A percentile compares a stretch with the other conserved stretches of the same genome.
Evolutionary conservation across 1,140 invertebrate species (phyloP).

Genomic region (Oryctes rhinoceros): DNA sequence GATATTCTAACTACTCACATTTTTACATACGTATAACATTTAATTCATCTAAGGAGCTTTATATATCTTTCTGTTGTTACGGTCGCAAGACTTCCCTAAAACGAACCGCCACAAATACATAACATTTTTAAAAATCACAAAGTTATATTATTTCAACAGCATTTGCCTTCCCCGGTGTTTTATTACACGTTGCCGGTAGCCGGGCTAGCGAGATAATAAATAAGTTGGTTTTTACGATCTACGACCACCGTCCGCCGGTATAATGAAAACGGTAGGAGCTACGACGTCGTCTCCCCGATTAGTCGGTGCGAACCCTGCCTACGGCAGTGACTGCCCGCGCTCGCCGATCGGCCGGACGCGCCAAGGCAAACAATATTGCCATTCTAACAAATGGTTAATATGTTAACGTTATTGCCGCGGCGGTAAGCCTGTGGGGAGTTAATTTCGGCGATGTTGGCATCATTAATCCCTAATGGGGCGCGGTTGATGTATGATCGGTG

Average conservation of each 20-base stretch:
- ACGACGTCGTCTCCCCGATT: neutral
- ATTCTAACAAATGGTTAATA: conserved; percentile 63
- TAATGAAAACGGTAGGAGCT: conserved; percentile 25
- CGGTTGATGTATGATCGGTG: conserved; percentile 61
- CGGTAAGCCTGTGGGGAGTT: conserved; percentile 62
- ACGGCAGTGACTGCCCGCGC: neutral
- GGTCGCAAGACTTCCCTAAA: no score
- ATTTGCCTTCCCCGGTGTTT: neutral
- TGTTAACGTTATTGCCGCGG: conserved; percentile 62
- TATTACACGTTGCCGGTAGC: conserved; percentile 27
- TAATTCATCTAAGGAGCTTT: no score
- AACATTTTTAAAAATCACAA: neutral
- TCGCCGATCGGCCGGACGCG: neutral
- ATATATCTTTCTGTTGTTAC: no score
- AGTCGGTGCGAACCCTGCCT: neutral
- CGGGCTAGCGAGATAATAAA: conserved; percentile 25
- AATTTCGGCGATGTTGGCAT: conserved; percentile 62
- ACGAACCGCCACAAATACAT: neutral
- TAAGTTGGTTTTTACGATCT: conserved; percentile 30
- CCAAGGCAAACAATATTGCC: conserved; percentile 55
- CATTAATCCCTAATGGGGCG: conserved; percentile 63
- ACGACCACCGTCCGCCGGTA: conserved; percentile 17
- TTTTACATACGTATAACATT: no score
- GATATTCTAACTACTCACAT: no score
- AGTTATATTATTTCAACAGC: neutral